A percentile compares a stretch with the other conserved stretches of the same genome.
Conservation (phyloP, 2,888 invertebrate species). For the Mesorhabditis sp. region DNA sequence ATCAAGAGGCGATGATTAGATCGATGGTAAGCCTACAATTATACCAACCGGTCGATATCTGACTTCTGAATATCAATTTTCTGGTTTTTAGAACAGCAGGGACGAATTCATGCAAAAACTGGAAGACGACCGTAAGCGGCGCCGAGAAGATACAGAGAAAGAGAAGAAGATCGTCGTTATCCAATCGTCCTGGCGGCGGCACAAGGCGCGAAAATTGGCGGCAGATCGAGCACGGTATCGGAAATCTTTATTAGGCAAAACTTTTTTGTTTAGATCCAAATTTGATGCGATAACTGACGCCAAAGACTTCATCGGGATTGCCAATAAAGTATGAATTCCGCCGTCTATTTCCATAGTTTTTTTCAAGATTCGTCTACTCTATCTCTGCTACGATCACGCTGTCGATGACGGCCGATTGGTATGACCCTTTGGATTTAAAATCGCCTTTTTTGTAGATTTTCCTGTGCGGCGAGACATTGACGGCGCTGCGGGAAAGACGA, state of each 20-base stretch:
- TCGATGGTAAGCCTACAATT: slow-evolving; percentile 29
- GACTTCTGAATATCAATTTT: background rate
- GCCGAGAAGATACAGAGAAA: slow-evolving; percentile 10
- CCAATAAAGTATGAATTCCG: no score
- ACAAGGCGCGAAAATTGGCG: background rate
- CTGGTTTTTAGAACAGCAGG: slow-evolving; percentile 12
- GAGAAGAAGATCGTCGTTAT: background rate
- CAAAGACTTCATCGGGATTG: no score
- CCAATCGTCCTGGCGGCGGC: slow-evolving; percentile 1
- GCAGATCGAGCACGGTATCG: no score
- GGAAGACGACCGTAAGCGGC: slow-evolving; percentile 9
- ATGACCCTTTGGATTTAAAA: background rate
- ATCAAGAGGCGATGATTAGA: slow-evolving; percentile 33
- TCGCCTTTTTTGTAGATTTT: background rate
- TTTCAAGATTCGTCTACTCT: background rate
- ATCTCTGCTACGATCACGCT: background rate
- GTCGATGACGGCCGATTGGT: background rate
- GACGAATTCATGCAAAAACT: slow-evolving; percentile 11
- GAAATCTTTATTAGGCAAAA: no score
- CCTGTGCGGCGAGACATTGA: no score
- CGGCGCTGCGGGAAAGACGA: no score
- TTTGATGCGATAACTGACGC: no score
- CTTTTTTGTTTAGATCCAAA: no score
- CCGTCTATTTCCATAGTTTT: background rate
- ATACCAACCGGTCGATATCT: background rate